Base-by-base conservation (phyloP, 2,113 vertebrate genomes). In the Chlorodrepanis virens region DNA sequence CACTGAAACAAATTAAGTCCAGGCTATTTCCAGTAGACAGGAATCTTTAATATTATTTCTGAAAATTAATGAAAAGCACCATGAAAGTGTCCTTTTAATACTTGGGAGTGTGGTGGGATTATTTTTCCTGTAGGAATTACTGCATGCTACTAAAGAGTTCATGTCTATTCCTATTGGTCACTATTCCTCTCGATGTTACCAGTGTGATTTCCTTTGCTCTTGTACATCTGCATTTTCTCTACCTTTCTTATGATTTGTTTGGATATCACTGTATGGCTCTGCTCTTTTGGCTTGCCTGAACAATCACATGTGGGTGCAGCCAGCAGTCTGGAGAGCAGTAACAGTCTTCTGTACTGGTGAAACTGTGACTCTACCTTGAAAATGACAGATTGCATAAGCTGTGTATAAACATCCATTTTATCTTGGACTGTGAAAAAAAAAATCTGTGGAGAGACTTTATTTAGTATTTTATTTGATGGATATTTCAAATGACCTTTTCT, bases 21-120 rank as follows among this genome's bases (percentile, higher is more conserved):
- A 9, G 77, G 54, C 54, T 83, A 18, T 74, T 91, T 70, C 39
- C 44, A 77, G 44, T 27, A 86, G 68, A 56, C 14, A 57, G 33
- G 44, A 18, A 52, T 65, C 42, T 57, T 69, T 28, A 87, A 22
- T 61, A 18, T 9, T 54, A 5, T 63, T 56, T 44, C 18, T 77
- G 37, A 67, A 61, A 92, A 35, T 31, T n/a, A 49, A 44, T 6
- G 11, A 72, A 23, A 87, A 90, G 40, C 64, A 75, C 54, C 69
- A 44, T n/a, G 0, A 13, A 94, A 93, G 92, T 95, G 94, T 94
- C 95, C 94, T 97, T 96, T 88, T 80, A 93, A 94, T 88, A 50
- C 68, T 31, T 78, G 64, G 64, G 69, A 86, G 53, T 81, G 33
- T 76, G 77, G 29, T 76, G 54, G 83, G 89, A 87, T 87, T 69